A percentile compares a stretch with the other conserved stretches of the same genome.
Conservation (phyloP, 2,113 vertebrate genomes). For the Tetrao urogallus region DNA sequence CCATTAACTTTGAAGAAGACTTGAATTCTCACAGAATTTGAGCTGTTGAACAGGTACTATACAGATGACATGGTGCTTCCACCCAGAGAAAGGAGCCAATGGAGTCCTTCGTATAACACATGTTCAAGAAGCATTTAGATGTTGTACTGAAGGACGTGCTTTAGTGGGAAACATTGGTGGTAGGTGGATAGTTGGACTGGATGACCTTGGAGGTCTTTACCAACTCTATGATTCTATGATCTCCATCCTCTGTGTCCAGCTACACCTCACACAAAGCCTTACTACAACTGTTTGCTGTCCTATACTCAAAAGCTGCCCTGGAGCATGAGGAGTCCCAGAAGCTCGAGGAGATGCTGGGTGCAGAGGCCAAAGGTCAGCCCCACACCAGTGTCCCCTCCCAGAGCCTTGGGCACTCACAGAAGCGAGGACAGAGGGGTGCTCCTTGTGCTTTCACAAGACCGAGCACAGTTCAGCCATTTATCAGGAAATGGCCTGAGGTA, state of each 20-base stretch:
- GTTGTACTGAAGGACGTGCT: too few species aligned
- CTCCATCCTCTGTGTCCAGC: not conserved
- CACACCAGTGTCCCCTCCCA: not conserved
- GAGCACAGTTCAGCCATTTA: not conserved
- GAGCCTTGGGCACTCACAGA: not conserved
- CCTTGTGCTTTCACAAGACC: slow-evolving; percentile 19
- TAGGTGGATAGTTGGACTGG: too few species aligned
- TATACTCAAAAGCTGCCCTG: not conserved
- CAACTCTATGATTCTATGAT: too few species aligned
- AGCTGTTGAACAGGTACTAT: not conserved
- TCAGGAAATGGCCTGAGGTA: slow-evolving; percentile 44
- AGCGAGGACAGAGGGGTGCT: not conserved
- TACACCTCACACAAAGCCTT: not conserved
- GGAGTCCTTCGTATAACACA: not conserved
- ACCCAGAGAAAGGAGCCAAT: not conserved
- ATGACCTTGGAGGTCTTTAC: too few species aligned
- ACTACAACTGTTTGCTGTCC: not conserved
- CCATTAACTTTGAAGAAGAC: slow-evolving; percentile 58
- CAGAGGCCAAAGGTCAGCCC: not conserved
- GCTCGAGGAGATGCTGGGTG: not conserved
- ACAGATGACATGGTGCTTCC: not conserved
- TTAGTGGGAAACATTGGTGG: too few species aligned
- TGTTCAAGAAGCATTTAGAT: too few species aligned
- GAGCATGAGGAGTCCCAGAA: not conserved
- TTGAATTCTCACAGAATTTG: slow-evolving; percentile 40